Evolutionary conservation across 1,140 invertebrate species (phyloP), one percentile per base, ranked within the genome.

Genomic region (Panulirus ornatus): DNA sequence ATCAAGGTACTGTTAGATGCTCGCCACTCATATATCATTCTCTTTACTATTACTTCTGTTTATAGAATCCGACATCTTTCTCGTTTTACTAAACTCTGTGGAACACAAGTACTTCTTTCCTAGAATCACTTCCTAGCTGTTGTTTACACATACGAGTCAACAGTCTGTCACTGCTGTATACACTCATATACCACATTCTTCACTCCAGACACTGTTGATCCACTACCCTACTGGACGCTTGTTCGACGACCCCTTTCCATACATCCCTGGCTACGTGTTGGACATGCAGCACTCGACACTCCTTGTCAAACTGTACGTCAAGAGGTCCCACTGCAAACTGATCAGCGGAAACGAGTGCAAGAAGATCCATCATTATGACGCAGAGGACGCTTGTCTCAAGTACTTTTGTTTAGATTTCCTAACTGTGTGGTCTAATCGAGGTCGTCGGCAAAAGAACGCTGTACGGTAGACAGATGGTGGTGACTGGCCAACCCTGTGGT

Each of bases 231-330:
- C 76, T 30, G 85, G 85, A 1, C 34, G 54, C 9, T 30, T 87
- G 0, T 79, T 87, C 38, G 5, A 8, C 1, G 44, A 87, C 19
- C 85, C 85, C 14, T 87, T 79, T 51, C 85, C 85, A 1, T 0
- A 1, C 3, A 66, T 87, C 27, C 51, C 22, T 27, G 85, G 85
- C 54, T 87, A 87, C 75, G 79, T 87, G 16, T 1, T 87, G 27
- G 85, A 87, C 85, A 87, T 79, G 71, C 51, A 79, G n/a, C 85
- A 79, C 34, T 87, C 85, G 16, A 87, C 85, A 16, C 73, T 87
- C 16, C 73, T 63, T 5, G 30, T 87, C 51, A 87, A 87, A 36
- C n/a, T 87, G 19, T 87, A 66, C 27, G n/a, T 87, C 85, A 79
- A 66, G 30, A 63, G 16, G 38, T 54, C 51, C 14, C 51, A 79